Base-by-base conservation (phyloP, 1,140 invertebrate genomes). In the Chelonus insularis region DNA sequence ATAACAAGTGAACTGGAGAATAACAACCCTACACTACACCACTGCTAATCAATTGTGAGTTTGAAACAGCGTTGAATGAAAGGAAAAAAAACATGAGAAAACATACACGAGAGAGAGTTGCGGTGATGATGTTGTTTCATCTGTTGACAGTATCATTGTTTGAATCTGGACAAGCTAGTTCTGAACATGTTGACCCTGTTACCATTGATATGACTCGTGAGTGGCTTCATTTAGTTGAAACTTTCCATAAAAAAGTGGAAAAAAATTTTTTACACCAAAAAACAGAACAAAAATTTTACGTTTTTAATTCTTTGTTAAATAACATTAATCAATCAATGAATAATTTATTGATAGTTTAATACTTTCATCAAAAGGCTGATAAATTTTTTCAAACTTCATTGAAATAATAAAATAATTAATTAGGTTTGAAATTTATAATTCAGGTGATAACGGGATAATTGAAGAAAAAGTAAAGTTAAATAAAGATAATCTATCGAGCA, bases 401-500 rank as follows among this genome's bases (percentile, higher is more conserved):
- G 25, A 29, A 29, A 29, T 29, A 29, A n/a, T n/a, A n/a, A n/a
- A n/a, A n/a, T n/a, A n/a, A n/a, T n/a, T n/a, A n/a, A n/a, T n/a
- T n/a, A n/a, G n/a, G n/a, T n/a, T n/a, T n/a, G n/a, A n/a, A n/a
- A n/a, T 29, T 29, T 7, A 4, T 29, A 29, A 29, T 29, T 29
- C n/a, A 11, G 36, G n/a, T 39, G n/a, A 39, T 39, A 4, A 14
- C 3, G 6, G n/a, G n/a, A 11, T 39, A 11, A n/a, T 16, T 43
- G 41, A 9, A 11, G n/a, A 4, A 14, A 18, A 20, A 39, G 18
- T 37, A 39, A 52, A 43, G 4, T 12, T 23, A 5, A 32, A 51
- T 39, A 11, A 8, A 7, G 8, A 63, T 68, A 48, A 50, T 58
- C 7, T 18, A 64, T 7, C 9, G 21, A 20, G 41, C 4, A 43